Evolutionary conservation across 2,113 vertebrate genomes (phyloP).

Genomic region (Nannobrachium achirus): DNA sequence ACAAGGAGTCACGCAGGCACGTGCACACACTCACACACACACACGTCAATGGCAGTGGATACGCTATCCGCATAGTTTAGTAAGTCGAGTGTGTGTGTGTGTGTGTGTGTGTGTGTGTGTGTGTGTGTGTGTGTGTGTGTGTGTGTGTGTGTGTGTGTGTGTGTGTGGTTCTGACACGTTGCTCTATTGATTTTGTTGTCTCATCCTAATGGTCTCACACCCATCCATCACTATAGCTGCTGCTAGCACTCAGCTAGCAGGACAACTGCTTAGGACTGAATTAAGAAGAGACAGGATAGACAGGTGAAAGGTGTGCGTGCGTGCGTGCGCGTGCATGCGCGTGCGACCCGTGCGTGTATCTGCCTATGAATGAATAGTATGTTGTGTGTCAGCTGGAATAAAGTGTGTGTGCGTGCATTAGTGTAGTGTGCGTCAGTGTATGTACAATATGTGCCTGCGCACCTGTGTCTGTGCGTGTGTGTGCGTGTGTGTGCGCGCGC

Average conservation of each 20-base stretch:
- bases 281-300: slow-evolving; percentile 44
- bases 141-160: slow-evolving; percentile 4
- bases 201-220: slow-evolving; percentile 70
- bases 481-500: no score
- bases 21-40: no score
- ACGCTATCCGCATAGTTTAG: background rate
- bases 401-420: no score
- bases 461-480: no score
- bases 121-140: slow-evolving; percentile 30
- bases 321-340: background rate
- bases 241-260: slow-evolving; percentile 48
- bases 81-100: slow-evolving; percentile 20
- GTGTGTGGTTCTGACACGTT: slow-evolving; percentile 36
- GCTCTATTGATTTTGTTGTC: slow-evolving; percentile 73
- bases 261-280: slow-evolving; percentile 46
- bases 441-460: no score
- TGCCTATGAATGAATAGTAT: no score
- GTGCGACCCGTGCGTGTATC: background rate
- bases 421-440: no score
- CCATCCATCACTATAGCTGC: slow-evolving; percentile 66
- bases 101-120: slow-evolving; percentile 5
- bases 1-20: no score
- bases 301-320: background rate
- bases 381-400: no score
- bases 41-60: no score